phyloP scores from a whole-genome alignment of 2,113 vertebrate species.

The Ptychochromis oligacanthus region DNA sequence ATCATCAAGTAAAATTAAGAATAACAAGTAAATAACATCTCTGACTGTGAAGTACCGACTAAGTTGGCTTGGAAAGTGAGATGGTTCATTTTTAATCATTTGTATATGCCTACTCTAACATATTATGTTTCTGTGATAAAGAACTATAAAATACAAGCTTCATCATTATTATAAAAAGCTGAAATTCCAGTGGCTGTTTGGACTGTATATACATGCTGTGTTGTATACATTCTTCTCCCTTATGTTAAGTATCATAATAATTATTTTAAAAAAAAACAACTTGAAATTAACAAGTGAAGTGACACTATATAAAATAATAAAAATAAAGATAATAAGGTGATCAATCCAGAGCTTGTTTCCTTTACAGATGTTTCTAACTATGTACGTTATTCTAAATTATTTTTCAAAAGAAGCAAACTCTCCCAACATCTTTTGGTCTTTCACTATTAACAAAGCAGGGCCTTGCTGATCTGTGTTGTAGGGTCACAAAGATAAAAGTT shows the following conservation, averaged over 20 bases:
- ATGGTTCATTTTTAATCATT: too few species aligned
- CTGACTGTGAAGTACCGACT: too few species aligned
- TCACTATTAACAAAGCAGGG: slow-evolving; percentile 22
- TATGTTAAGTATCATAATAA: neutral
- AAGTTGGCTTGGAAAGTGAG: too few species aligned
- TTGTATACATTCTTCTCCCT: neutral
- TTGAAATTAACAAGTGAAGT: neutral
- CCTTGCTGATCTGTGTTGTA: neutral
- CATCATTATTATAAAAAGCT: neutral
- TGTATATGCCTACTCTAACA: too few species aligned
- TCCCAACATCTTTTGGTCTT: slow-evolving; percentile 24
- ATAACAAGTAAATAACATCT: neutral
- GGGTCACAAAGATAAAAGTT: slow-evolving; percentile 56
- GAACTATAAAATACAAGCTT: neutral
- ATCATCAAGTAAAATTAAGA: too few species aligned
- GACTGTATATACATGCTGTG: neutral
- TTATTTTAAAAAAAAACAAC: neutral
- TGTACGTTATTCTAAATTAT: neutral
- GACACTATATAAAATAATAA: neutral
- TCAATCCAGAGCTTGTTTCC: neutral
- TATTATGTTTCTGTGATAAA: too few species aligned
- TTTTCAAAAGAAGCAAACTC: neutral
- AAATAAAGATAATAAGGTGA: neutral
- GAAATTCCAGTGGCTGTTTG: neutral
- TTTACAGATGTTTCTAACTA: neutral